A percentile compares a stretch with the other conserved stretches of the same genome.
phyloP scores from a whole-genome alignment of 2,888 invertebrate genomes.

The Leptodirus hochenwartii region DNA sequence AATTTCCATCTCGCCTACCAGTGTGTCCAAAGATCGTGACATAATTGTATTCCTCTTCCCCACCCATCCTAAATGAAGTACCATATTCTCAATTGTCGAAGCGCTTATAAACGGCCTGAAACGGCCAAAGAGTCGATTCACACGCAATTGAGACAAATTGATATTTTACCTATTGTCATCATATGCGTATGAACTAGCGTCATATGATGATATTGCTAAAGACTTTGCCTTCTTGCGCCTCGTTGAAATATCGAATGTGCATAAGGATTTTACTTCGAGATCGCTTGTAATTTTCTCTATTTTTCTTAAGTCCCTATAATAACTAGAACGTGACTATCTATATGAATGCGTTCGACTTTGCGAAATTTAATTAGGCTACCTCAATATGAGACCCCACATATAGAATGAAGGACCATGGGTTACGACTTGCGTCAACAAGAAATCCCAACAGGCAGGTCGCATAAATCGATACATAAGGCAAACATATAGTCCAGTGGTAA shows the following conservation, averaged over 20 bases:
- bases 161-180: too few species aligned
- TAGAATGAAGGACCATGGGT: constrained; percentile 32
- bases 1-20: constrained; percentile 12
- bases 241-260: too few species aligned
- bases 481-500: constrained; percentile 30
- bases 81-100: constrained; percentile 12
- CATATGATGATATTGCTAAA: too few species aligned
- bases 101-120: constrained; percentile 12
- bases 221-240: too few species aligned
- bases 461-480: constrained; percentile 31
- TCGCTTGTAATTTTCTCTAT: too few species aligned
- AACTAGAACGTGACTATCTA: too few species aligned
- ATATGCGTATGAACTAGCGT: too few species aligned
- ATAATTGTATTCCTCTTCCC: constrained; percentile 8
- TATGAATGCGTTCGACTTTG: too few species aligned
- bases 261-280: too few species aligned
- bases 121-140: too few species aligned
- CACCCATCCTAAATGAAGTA: constrained; percentile 10
- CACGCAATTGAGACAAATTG: too few species aligned
- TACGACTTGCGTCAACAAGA: constrained; percentile 29
- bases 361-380: constrained; percentile 24
- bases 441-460: constrained; percentile 30
- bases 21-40: constrained; percentile 14
- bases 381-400: constrained; percentile 32
- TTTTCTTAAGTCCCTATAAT: too few species aligned